Evolutionary conservation across 2,113 vertebrate species (phyloP).

Genomic region (Bubo bubo): DNA sequence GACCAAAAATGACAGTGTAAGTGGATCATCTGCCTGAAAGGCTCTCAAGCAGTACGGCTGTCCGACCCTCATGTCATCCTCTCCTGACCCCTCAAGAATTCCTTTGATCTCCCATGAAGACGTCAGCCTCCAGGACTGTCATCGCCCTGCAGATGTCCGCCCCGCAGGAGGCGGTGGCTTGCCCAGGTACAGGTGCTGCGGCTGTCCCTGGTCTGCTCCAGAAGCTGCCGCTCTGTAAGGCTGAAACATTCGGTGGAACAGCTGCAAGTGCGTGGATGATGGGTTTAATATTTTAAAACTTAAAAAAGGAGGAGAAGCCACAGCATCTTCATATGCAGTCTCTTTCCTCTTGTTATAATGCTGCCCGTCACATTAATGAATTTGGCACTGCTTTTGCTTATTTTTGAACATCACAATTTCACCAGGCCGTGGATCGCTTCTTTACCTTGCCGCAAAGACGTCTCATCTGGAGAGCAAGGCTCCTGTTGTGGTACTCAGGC

Average conservation of each 20-base stretch:
- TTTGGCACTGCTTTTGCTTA: not conserved
- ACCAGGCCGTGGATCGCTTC: not conserved
- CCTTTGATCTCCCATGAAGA: conserved; percentile 37
- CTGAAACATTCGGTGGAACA: not conserved
- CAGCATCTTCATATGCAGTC: not conserved
- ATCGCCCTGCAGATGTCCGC: not conserved
- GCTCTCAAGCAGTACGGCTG: not conserved
- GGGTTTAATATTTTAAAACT: not conserved
- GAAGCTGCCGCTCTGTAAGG: not conserved
- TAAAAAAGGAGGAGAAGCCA: not conserved
- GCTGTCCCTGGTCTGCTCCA: not conserved
- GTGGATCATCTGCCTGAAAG: conserved; percentile 49
- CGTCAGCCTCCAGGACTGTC: not conserved
- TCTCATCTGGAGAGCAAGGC: not conserved
- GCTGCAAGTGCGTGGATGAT: not conserved
- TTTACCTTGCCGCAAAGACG: not conserved
- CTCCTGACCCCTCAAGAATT: conserved; percentile 22
- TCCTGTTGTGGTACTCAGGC: not conserved
- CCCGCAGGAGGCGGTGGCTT: not conserved
- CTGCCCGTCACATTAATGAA: not conserved
- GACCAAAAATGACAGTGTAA: conserved; percentile 38
- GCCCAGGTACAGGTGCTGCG: not conserved
- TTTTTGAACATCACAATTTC: not conserved
- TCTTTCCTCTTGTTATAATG: not conserved
- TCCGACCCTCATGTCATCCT: not conserved